Conservation (phyloP, 2,888 invertebrate genomes). For the Protodeltote pygarga region DNA sequence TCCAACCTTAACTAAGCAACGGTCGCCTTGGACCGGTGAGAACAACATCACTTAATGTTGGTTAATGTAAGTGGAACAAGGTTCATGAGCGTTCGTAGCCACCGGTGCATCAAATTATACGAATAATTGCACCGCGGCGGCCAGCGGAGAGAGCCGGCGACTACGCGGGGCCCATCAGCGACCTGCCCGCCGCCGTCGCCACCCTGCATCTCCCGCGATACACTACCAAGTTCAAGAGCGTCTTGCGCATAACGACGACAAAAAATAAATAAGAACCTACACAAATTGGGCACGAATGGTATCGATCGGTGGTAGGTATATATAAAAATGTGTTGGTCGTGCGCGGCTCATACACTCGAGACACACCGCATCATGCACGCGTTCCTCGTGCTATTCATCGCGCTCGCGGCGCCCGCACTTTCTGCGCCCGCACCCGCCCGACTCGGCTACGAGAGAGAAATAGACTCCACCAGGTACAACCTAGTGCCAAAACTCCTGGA, state of each 20-base stretch:
- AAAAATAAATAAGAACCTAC: slow-evolving; percentile 67
- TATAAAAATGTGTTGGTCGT: slow-evolving; percentile 81
- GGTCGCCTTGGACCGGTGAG: slow-evolving; percentile 72
- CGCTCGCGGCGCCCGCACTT: slow-evolving; percentile 66
- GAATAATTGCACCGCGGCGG: slow-evolving; percentile 60
- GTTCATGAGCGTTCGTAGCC: slow-evolving; percentile 79
- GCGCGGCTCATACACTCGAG: slow-evolving; percentile 82
- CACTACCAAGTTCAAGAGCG: slow-evolving; percentile 79
- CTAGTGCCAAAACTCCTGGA: slow-evolving; percentile 72
- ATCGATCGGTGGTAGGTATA: slow-evolving; percentile 80
- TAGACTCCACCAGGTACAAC: slow-evolving; percentile 70
- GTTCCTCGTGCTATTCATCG: slow-evolving; percentile 74
- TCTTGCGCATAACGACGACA: slow-evolving; percentile 61
- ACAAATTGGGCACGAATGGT: slow-evolving; percentile 82
- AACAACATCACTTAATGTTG: slow-evolving; percentile 69
- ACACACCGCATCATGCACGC: slow-evolving; percentile 83
- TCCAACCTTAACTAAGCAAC: slow-evolving; percentile 46
- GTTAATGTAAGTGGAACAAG: slow-evolving; percentile 82
- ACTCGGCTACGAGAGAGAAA: slow-evolving; percentile 79
- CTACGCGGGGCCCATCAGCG: slow-evolving; percentile 39
- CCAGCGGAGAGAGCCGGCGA: slow-evolving; percentile 30
- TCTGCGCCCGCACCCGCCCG: slow-evolving; percentile 65
- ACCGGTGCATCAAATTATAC: slow-evolving; percentile 71
- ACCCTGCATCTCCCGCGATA: slow-evolving; percentile 59
- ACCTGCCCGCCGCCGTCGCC: slow-evolving; percentile 40